These are phyloP conservation scores for Cantharis lateralis DNA, from an alignment of 2,888 invertebrate species.

Conservation along the genomic window DNA sequence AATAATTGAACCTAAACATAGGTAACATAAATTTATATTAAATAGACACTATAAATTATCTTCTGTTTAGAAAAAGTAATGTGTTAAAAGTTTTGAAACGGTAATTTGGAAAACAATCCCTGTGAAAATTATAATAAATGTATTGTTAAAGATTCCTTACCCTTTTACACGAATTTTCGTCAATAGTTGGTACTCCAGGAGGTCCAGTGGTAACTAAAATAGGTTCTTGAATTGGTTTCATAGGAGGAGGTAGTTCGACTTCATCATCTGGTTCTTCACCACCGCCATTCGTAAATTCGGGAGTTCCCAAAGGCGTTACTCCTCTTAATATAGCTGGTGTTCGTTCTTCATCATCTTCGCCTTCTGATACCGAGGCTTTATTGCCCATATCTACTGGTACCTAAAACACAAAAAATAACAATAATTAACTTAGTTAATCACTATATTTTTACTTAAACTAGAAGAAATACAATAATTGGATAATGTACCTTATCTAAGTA, in stretches of 20 bases:
- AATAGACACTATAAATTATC: too few relatives aligned
- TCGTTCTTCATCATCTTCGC: constrained; percentile 55
- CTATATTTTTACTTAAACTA: background rate
- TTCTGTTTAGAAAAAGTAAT: background rate
- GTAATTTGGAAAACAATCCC: background rate
- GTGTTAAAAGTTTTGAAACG: background rate
- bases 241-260: constrained; percentile 90
- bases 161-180: constrained; percentile 64
- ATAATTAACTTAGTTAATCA: background rate
- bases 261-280: constrained; percentile 80
- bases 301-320: constrained; percentile 39
- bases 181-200: constrained; percentile 55
- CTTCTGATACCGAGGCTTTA: constrained; percentile 57
- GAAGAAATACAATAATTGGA: background rate
- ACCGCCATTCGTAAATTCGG: constrained; percentile 58
- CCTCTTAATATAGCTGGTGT: constrained; percentile 42
- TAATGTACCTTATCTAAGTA: too few relatives aligned
- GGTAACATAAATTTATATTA: background rate
- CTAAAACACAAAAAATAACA: constrained; percentile 45
- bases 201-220: constrained; percentile 51
- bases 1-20: background rate
- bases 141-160: constrained; percentile 56
- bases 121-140: background rate
- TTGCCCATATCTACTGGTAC: constrained; percentile 62
- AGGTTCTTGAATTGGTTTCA: constrained; percentile 89